A percentile compares a stretch with the other conserved stretches of the same genome.
Evolutionary conservation across 2,113 vertebrate genomes (phyloP).

Genomic region (Ceyx margarethae): DNA sequence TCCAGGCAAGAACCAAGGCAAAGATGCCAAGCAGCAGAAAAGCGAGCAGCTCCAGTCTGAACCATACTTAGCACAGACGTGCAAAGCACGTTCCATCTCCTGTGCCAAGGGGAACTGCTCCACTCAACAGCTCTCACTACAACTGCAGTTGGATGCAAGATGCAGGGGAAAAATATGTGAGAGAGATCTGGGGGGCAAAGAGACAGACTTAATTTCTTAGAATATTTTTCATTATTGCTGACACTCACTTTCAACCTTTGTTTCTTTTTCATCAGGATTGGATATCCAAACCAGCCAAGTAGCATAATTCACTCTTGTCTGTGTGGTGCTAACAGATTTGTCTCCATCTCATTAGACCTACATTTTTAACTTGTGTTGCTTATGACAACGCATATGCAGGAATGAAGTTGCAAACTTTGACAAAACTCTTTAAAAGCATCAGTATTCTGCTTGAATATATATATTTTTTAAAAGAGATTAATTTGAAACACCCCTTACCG

Average conservation of each 20-base stretch:
- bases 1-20: background rate
- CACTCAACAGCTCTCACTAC: background rate
- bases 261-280: background rate
- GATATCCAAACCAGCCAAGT: conserved; percentile 2
- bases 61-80: background rate
- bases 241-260: background rate
- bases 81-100: background rate
- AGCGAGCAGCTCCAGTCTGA: background rate
- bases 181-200: rapidly evolving
- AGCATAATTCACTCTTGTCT: background rate
- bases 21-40: background rate
- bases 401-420: conserved; percentile 10
- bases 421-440: background rate
- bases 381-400: background rate
- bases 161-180: background rate
- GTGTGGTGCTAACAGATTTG: conserved; percentile 24
- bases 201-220: background rate
- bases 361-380: conserved; percentile 4
- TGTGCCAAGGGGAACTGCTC: background rate
- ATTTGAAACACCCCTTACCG: background rate
- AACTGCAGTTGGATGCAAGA: background rate
- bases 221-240: background rate
- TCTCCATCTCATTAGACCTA: conserved; percentile 19
- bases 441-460: background rate
- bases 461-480: background rate